Evolutionary conservation across 2,113 vertebrate genomes (phyloP).

Genomic region (Aspidoscelis tigris): DNA sequence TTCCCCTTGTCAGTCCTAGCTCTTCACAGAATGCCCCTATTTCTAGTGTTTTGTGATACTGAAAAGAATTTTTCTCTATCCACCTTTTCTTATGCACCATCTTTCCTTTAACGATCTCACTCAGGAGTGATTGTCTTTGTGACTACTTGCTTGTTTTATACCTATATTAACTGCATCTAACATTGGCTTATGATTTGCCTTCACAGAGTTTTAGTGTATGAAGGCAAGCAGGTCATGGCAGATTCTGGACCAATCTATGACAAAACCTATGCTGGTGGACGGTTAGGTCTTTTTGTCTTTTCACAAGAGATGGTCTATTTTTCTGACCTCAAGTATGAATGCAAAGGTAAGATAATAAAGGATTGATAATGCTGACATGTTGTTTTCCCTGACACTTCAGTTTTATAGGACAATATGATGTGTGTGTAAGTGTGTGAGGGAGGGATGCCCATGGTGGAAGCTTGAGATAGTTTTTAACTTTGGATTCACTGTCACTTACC

Average conservation of each 20-base stretch:
- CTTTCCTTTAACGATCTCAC: too few relatives aligned
- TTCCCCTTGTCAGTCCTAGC: too few relatives aligned
- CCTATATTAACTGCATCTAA: conserved; percentile 24
- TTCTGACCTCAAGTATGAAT: conserved; percentile 98
- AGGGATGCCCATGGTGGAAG: background rate
- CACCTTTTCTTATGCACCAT: too few relatives aligned
- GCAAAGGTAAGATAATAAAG: conserved; percentile 86
- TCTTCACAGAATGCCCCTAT: too few relatives aligned
- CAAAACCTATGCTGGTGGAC: conserved; percentile 91
- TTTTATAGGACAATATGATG: background rate
- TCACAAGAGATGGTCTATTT: conserved; percentile 98
- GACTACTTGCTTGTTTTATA: too few relatives aligned
- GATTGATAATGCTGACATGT: background rate
- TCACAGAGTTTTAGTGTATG: conserved; percentile 92
- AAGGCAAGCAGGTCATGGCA: conserved; percentile 97
- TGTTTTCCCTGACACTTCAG: background rate
- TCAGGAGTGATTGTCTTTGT: too few relatives aligned
- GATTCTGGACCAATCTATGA: conserved; percentile 96
- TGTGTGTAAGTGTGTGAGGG: background rate
- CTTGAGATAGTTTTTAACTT: conserved; percentile 22
- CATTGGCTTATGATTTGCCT: conserved; percentile 17
- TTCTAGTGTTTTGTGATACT: too few relatives aligned
- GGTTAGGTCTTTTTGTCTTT: conserved; percentile 97
- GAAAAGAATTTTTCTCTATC: too few relatives aligned
- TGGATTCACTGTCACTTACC: too few relatives aligned